Percentiles rank a stretch among this genome's conserved stretches.
Evolutionary conservation across 1,140 invertebrate species (phyloP).

Genomic region (Apocrypta bakeri): DNA sequence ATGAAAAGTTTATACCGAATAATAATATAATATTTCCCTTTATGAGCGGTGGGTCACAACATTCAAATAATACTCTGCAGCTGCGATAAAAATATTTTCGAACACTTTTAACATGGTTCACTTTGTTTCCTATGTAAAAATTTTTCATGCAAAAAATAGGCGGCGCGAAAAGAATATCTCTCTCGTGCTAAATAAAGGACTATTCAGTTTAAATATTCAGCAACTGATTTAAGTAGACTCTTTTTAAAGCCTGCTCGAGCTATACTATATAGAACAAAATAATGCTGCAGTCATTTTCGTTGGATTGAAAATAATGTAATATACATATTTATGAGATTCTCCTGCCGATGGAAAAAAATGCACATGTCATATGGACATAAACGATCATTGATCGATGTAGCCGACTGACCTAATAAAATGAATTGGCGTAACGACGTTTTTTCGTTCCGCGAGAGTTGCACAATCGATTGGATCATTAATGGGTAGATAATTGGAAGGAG

Average conservation of each 20-base stretch:
- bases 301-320: too few relatives aligned
- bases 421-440: constrained; percentile 35
- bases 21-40: too few relatives aligned
- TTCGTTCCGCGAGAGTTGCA: constrained; percentile 44
- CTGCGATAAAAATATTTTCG: background rate
- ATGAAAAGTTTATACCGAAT: too few relatives aligned
- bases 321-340: too few relatives aligned
- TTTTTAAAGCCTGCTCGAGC: background rate
- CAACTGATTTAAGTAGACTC: background rate
- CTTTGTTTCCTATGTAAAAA: background rate
- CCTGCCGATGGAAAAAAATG: too few relatives aligned
- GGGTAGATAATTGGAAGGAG: constrained; percentile 60
- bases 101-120: background rate
- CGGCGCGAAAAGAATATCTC: background rate
- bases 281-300: too few relatives aligned
- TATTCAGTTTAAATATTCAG: background rate
- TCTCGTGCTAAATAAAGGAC: background rate
- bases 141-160: background rate
- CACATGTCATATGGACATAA: too few relatives aligned
- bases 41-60: too few relatives aligned
- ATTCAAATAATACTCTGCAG: background rate
- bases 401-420: constrained; percentile 49
- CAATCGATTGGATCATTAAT: constrained; percentile 62
- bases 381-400: too few relatives aligned
- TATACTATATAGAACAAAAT: too few relatives aligned